These are phyloP conservation scores for Sinhomidia bicolor DNA, from an alignment of 2,888 invertebrate genomes.

Conservation along the genomic window DNA sequence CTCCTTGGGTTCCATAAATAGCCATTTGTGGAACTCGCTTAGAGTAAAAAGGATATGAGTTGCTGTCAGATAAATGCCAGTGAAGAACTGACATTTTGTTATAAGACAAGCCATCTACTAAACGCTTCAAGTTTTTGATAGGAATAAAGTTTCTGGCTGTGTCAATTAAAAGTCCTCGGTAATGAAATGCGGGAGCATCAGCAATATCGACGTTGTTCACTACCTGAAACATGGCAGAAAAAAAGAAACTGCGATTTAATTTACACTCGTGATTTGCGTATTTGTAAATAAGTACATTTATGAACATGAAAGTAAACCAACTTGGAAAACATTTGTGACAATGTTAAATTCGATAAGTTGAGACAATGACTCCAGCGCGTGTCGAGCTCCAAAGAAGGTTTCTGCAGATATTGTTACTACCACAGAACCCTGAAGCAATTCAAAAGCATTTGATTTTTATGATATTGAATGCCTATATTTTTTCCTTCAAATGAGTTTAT, in stretches of 20 bases:
- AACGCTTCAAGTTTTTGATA: constrained; percentile 86
- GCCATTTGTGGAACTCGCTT: constrained; percentile 85
- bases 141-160: constrained; percentile 83
- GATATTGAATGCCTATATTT: neutral
- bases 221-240: constrained; percentile 82
- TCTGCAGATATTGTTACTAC: constrained; percentile 54
- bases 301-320: constrained; percentile 15
- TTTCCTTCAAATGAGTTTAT: no score
- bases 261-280: no score
- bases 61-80: constrained; percentile 82
- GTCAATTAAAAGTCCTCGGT: constrained; percentile 84
- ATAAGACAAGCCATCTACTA: constrained; percentile 92
- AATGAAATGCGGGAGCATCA: constrained; percentile 84
- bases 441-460: neutral
- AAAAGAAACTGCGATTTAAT: no score
- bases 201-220: constrained; percentile 85
- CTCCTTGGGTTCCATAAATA: constrained; percentile 89
- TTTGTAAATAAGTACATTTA: neutral
- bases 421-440: constrained; percentile 12
- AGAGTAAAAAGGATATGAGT: constrained; percentile 83
- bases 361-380: constrained; percentile 76
- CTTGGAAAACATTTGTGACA: constrained; percentile 40
- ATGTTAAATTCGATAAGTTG: constrained; percentile 69
- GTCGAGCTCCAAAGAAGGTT: constrained; percentile 77
- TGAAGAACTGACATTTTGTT: constrained; percentile 87